Evolutionary conservation across 2,888 invertebrate genomes (phyloP).

Genomic region (Sinohyriopsis cumingii): DNA sequence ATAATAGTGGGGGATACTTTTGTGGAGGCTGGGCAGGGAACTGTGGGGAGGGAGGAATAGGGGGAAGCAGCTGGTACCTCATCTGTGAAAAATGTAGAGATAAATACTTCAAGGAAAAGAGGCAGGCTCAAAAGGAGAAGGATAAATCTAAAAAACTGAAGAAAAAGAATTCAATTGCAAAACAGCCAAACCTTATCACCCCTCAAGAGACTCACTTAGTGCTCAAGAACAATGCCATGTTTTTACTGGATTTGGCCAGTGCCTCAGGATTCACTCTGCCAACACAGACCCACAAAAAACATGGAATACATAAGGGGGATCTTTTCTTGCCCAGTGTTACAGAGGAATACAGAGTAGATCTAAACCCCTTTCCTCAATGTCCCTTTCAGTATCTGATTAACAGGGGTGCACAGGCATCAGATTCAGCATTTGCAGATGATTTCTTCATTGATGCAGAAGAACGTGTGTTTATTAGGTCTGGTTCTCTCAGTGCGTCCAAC

Average conservation of each 20-base stretch:
- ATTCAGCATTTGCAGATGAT: conserved; percentile 70
- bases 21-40: conserved; percentile 91
- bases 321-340: conserved; percentile 64
- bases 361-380: conserved; percentile 65
- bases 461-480: conserved; percentile 62
- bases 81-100: conserved; percentile 93
- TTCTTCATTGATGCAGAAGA: conserved; percentile 65
- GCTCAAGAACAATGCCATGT: conserved; percentile 95
- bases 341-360: conserved; percentile 60
- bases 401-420: conserved; percentile 63
- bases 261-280: conserved; percentile 76
- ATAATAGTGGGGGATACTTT: conserved; percentile 91
- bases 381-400: conserved; percentile 65
- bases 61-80: conserved; percentile 88
- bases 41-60: conserved; percentile 89
- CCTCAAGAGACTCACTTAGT: conserved; percentile 78
- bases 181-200: conserved; percentile 66
- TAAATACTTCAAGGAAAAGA: conserved; percentile 77
- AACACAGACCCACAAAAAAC: conserved; percentile 51
- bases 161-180: conserved; percentile 52
- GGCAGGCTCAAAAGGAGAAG: conserved; percentile 63
- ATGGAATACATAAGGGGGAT: conserved; percentile 40
- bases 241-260: conserved; percentile 90
- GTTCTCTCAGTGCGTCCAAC: conserved; percentile 56
- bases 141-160: conserved; percentile 69